phyloP scores from a whole-genome alignment of 1,140 invertebrate genomes.

The Eurosta solidaginis region DNA sequence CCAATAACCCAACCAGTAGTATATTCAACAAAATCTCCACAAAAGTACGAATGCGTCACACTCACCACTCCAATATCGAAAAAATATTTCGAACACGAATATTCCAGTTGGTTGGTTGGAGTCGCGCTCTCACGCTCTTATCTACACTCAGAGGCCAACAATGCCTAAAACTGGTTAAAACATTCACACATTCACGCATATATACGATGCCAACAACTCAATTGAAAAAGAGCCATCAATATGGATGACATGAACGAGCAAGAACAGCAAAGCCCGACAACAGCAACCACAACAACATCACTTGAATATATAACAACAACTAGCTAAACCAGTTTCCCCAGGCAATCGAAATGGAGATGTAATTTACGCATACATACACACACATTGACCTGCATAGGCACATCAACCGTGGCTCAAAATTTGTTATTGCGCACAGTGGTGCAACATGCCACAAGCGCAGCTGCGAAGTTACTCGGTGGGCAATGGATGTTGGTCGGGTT shows the following conservation, averaged over 20 bases:
- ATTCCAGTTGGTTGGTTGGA: no score
- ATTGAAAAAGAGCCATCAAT: not conserved
- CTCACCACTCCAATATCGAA: no score
- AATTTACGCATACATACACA: not conserved
- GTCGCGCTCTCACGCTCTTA: no score
- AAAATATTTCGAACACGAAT: not conserved
- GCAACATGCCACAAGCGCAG: not conserved
- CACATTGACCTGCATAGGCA: not conserved
- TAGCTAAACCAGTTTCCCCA: slow-evolving; percentile 20
- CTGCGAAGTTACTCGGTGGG: not conserved
- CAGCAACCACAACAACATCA: no score
- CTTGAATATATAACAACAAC: no score
- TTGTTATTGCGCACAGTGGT: not conserved
- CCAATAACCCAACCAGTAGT: not conserved
- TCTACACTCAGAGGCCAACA: not conserved
- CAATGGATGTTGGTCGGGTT: not conserved
- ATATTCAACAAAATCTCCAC: not conserved
- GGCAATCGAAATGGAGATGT: slow-evolving; percentile 25
- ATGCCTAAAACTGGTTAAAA: not conserved
- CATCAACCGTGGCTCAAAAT: not conserved
- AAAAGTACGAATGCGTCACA: no score
- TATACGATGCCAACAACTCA: not conserved
- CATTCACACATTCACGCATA: not conserved
- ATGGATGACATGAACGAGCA: not conserved
- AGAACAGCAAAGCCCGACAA: not conserved